Base-by-base conservation (phyloP, 2,888 invertebrate species). In the Melanargia galathea region DNA sequence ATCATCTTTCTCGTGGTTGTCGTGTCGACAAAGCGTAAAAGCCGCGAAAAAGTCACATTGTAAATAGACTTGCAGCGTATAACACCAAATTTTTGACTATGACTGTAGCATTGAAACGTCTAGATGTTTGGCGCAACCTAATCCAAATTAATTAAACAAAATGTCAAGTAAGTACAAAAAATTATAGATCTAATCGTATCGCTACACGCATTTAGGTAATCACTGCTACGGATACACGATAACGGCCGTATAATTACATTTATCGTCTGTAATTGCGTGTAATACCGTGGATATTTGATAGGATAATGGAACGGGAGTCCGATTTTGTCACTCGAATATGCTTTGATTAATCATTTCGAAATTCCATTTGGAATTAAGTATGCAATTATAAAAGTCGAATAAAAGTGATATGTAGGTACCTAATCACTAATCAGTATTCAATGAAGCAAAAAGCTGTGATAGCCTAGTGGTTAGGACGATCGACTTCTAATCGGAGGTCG, bases 181-280 rank as follows among this genome's bases (percentile, higher is more conserved):
- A 45, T 61, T 49, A 38, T 43, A 64, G 61, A 62, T 62, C 18
- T 57, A 60, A 46, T 35, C 48, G 61, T 63, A 67, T 67, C 67
- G 55, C 40, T 7, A 51, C 55, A 54, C 56, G 51, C 62, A 63
- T 83, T 86, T 81, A 73, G 77, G 82, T 87, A 88, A 88, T 88
- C 87, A 87, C 85, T 67, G 87, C 80, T 68, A 67, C 73, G 74
- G 75, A 81, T 78, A 82, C 80, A 81, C 75, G 85, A 84, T 85
- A 86, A 82, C 64, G 56, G 46, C 26, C 57, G 16, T 72, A 70
- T 77, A 73, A 77, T 72, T 73, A 72, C 70, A 65, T 70, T 74
- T 76, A 76, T 76, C 75, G 62, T 59, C 52, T 72, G 67, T 69
- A 74, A 77, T 76, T 75, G 73, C 74, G 68, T 77, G 77, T 76